Evolutionary conservation across 1,140 invertebrate species (phyloP).

Genomic region (Solenopsis fugax): DNA sequence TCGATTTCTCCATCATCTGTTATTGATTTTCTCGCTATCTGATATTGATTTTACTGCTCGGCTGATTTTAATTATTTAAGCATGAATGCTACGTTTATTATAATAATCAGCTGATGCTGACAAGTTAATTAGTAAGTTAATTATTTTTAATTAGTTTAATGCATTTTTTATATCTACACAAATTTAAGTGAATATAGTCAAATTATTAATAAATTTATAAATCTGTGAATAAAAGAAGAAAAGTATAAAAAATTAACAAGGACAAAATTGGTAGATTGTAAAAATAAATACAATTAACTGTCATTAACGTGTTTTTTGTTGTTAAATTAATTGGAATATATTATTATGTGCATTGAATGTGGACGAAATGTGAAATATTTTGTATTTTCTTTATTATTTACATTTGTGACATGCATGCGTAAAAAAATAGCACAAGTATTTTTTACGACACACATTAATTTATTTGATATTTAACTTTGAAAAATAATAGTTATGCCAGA

Average conservation of each 20-base stretch:
- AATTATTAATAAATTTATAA: background rate
- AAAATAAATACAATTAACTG: slow-evolving; percentile 2
- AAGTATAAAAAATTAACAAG: background rate
- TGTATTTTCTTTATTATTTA: background rate
- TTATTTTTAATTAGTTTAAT: too few species aligned
- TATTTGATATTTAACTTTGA: slow-evolving; percentile 1
- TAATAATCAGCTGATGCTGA: background rate
- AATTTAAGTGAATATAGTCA: background rate
- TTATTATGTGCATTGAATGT: background rate
- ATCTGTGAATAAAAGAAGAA: background rate
- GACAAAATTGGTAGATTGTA: background rate
- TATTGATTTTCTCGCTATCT: slow-evolving; percentile 7
- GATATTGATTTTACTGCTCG: slow-evolving; percentile 1
- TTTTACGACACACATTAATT: background rate
- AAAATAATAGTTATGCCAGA: background rate
- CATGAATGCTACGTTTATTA: background rate
- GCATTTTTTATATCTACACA: too few species aligned
- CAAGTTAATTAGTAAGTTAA: too few species aligned
- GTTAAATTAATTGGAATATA: background rate
- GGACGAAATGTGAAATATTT: background rate
- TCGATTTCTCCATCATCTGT: slow-evolving; percentile 3
- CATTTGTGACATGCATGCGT: background rate
- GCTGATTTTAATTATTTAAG: background rate
- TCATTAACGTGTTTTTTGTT: background rate
- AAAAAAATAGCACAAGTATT: background rate